Percentiles rank a stretch among this genome's conserved stretches.
phyloP scores from a whole-genome alignment of 2,888 invertebrate species.

The Drosophila testacea region DNA sequence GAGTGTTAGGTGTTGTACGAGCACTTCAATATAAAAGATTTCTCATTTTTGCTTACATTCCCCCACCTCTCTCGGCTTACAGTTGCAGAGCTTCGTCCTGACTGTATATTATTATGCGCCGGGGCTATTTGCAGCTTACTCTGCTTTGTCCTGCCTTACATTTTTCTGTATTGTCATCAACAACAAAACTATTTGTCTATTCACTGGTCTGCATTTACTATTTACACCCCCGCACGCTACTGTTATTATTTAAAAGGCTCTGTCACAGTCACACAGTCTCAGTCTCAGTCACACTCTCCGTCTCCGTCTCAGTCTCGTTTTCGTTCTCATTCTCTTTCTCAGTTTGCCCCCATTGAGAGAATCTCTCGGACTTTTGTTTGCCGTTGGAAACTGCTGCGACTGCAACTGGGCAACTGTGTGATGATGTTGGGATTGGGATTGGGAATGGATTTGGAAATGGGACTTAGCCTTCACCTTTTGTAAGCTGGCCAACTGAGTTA shows the following conservation, averaged over 20 bases:
- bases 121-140: constrained; percentile 64
- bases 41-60: constrained; percentile 42
- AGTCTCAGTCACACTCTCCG: constrained; percentile 28
- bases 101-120: constrained; percentile 63
- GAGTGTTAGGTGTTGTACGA: constrained; percentile 18
- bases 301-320: neutral
- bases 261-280: constrained; percentile 20
- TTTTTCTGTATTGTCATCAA: constrained; percentile 80
- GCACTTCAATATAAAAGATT: constrained; percentile 46
- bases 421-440: neutral
- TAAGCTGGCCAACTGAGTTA: constrained; percentile 66
- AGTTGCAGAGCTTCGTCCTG: constrained; percentile 20
- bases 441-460: constrained; percentile 1
- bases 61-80: constrained; percentile 11
- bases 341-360: constrained; percentile 17
- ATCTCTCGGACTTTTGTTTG: constrained; percentile 51
- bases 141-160: constrained; percentile 68
- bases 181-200: constrained; percentile 78
- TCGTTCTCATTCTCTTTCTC: neutral
- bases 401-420: constrained; percentile 32
- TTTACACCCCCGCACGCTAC: constrained; percentile 19
- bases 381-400: constrained; percentile 52
- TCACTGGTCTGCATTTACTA: constrained; percentile 66
- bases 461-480: constrained; percentile 78
- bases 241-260: constrained; percentile 71